Evolutionary conservation across 2,797 vertebrate genomes (phyloP), one percentile per base, ranked within the genome.

Genomic region (Saxicola maurus): DNA sequence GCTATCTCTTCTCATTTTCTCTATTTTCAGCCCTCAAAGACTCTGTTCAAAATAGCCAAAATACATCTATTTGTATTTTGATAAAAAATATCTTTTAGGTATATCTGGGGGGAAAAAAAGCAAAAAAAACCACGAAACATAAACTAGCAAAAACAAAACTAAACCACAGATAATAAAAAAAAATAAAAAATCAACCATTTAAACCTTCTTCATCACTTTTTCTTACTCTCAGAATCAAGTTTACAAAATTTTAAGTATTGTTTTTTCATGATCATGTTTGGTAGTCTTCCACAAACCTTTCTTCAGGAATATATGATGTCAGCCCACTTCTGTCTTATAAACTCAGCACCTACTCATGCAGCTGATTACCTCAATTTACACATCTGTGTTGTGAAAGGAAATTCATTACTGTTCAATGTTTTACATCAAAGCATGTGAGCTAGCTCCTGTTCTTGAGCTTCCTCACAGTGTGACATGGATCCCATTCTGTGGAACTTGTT

Each of bases 51-150:
- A 66, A 40, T 9, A 81, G 5, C 0, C 10, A 62, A 71, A 78
- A 71, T 11, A 5, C 1, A 43, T 60, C 48, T 33, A 46, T 11
- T 3, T 24, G 1, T 40, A 35, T 17, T 49, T 15, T 27, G 28
- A 42, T 65, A 56, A 68, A 68, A 78, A 84, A 14, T 10, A 2
- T 62, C 65, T 52, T 1, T 65, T 57, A 61, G 7, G 4, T 56
- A 27, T 42, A 87, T 16, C 6, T 17, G 3, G 4, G 4, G 2
- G 2, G 6, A 3, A 10, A 37, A n/a, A 10, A n/a, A 15, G 2
- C 1, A 17, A 43, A 45, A 45, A 45, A 28, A 12, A 1, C 4
- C 8, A 43, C 6, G 1, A 28, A 42, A 3, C 3, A 2, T 9
- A 55, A 67, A 49, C 18, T 17, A 73, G 13, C 10, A 53, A 73